These are phyloP conservation scores for Falcaria lacertinaria DNA, from an alignment of 2,888 invertebrate genomes.

Conservation along the genomic window DNA sequence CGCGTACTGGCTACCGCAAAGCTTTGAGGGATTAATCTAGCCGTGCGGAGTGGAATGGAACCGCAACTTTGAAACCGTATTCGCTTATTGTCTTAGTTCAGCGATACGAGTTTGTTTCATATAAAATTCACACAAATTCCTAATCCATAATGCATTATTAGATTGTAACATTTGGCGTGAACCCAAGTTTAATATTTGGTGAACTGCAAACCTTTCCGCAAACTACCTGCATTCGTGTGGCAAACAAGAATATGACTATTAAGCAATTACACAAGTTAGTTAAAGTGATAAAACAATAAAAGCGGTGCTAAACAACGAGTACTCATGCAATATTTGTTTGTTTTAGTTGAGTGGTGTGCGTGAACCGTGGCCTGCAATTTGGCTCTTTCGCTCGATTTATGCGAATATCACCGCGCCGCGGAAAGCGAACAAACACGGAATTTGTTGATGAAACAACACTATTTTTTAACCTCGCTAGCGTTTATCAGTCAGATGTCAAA, in stretches of 20 bases:
- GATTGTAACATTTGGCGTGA: conserved; percentile 36
- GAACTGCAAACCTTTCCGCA: conserved; percentile 30
- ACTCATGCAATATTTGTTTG: conserved; percentile 62
- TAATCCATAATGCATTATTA: conserved; percentile 49
- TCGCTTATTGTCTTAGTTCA: conserved; percentile 25
- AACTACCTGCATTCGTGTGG: conserved; percentile 23
- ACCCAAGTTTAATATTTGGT: conserved; percentile 35
- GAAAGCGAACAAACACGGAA: conserved; percentile 71
- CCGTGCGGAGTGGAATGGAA: conserved; percentile 50
- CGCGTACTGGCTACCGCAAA: conserved; percentile 55
- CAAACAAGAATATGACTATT: conserved; percentile 23
- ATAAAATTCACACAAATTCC: conserved; percentile 36
- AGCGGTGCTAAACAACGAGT: conserved; percentile 43
- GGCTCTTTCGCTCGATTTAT: conserved; percentile 73
- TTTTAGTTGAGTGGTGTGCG: conserved; percentile 66
- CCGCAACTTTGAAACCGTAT: conserved; percentile 39
- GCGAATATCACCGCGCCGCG: conserved; percentile 63
- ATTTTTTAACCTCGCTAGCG: conserved; percentile 59
- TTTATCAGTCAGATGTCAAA: conserved; percentile 64
- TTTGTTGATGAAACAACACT: conserved; percentile 62
- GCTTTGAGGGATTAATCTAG: conserved; percentile 76
- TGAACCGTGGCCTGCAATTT: conserved; percentile 71
- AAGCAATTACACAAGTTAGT: conserved; percentile 31
- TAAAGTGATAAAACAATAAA: conserved; percentile 50
- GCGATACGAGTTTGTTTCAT: conserved; percentile 27